Evolutionary conservation across 2,113 vertebrate species (phyloP).

Genomic region (Aptenodytes forsteri): DNA sequence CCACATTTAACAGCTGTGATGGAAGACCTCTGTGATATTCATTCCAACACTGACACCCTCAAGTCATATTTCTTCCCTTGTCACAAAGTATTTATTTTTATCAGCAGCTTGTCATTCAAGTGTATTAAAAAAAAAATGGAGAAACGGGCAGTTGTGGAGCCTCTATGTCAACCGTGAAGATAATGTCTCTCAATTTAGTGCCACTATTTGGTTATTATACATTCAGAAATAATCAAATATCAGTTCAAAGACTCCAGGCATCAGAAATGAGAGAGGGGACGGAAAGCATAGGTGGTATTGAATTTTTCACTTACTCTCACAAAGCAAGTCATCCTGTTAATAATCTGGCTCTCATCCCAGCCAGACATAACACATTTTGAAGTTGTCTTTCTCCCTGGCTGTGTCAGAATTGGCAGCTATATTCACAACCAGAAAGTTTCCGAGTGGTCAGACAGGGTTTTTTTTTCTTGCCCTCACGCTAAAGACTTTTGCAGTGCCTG

Average conservation of each 20-base stretch:
- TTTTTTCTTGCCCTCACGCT: background rate
- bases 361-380: constrained; percentile 19
- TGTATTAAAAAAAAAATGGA: constrained; percentile 1
- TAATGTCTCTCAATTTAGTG: constrained; percentile 1
- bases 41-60: constrained; percentile 45
- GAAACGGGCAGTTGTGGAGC: background rate
- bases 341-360: constrained; percentile 40
- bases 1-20: constrained; percentile 52
- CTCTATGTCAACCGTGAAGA: background rate
- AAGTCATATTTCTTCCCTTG: constrained; percentile 71
- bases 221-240: constrained; percentile 40
- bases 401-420: background rate
- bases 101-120: constrained; percentile 69
- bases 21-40: constrained; percentile 56
- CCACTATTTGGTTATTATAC: background rate
- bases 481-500: background rate
- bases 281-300: background rate
- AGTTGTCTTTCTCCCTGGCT: background rate
- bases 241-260: background rate
- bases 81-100: constrained; percentile 79
- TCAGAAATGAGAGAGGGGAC: background rate
- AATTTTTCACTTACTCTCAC: constrained; percentile 9
- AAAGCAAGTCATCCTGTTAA: constrained; percentile 38
- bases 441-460: background rate
- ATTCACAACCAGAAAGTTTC: background rate